Evolutionary conservation across 2,888 invertebrate genomes (phyloP).

Genomic region (Tipula vernalis): DNA sequence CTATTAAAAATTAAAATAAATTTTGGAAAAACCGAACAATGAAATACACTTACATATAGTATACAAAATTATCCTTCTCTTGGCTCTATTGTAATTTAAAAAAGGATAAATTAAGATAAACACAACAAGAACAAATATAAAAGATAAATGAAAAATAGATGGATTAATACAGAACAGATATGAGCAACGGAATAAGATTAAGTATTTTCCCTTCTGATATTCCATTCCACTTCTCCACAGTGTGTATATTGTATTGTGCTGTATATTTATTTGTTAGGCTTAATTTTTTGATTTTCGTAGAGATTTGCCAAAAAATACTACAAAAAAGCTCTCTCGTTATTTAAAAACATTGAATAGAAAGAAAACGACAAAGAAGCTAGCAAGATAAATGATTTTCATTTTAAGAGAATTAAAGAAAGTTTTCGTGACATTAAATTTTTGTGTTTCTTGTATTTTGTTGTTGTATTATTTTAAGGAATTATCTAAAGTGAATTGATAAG

Average conservation of each 20-base stretch:
- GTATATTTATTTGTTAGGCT: not conserved
- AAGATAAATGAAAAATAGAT: slow-evolving; percentile 4
- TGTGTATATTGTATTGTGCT: not conserved
- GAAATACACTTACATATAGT: not conserved
- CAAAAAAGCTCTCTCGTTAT: not conserved
- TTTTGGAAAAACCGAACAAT: not conserved
- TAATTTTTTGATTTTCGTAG: not conserved
- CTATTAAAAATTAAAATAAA: not conserved
- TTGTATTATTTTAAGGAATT: not conserved
- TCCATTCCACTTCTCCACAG: not conserved
- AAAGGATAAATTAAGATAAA: not conserved
- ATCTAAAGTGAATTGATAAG: not conserved
- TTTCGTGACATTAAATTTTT: not conserved
- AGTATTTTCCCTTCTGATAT: not conserved
- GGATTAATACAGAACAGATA: not conserved
- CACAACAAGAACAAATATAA: not conserved
- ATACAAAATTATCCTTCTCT: not conserved
- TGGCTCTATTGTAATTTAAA: not conserved
- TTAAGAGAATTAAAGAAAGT: not conserved
- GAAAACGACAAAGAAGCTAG: not conserved
- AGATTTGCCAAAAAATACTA: not conserved
- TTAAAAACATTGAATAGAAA: not conserved
- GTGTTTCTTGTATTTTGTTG: not conserved
- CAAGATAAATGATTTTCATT: slow-evolving; percentile 4
- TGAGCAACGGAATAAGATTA: not conserved